Percentiles rank a stretch among this genome's conserved stretches.
Conservation (phyloP, 2,797 vertebrate species). For the Poecilia wingei region DNA sequence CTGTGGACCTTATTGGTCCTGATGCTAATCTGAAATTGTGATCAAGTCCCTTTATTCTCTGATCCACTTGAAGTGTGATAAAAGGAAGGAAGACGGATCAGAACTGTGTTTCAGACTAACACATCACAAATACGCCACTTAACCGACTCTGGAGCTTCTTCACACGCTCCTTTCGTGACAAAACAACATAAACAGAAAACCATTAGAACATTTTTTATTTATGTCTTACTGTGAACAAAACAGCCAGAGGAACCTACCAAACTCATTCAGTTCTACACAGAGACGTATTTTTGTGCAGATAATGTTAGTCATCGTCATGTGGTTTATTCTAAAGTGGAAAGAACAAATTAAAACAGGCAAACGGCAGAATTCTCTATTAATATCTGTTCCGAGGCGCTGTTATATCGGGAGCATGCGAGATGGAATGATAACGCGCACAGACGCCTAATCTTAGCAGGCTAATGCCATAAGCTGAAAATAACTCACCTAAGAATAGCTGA, state of each 20-base stretch:
- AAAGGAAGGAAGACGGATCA: constrained; percentile 42
- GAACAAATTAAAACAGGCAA: constrained; percentile 88
- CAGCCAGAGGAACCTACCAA: constrained; percentile 21
- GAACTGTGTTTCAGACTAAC: constrained; percentile 30
- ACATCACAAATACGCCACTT: constrained; percentile 11
- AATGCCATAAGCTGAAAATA: constrained; percentile 99
- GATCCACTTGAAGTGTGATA: constrained; percentile 35
- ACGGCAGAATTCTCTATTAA: constrained; percentile 91
- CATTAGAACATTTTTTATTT: background rate
- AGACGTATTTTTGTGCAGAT: constrained; percentile 34
- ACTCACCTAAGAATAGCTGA: constrained; percentile 99
- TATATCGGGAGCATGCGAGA: constrained; percentile 94
- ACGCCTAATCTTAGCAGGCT: constrained; percentile 98
- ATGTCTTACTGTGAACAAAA: constrained; percentile 11
- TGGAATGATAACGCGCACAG: constrained; percentile 95
- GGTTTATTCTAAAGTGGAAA: constrained; percentile 59
- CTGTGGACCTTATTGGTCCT: constrained; percentile 42
- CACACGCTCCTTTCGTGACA: background rate
- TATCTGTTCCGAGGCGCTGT: constrained; percentile 91
- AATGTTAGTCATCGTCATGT: constrained; percentile 57
- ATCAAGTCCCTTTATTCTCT: constrained; percentile 24
- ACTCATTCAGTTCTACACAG: constrained; percentile 28
- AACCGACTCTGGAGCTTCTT: background rate
- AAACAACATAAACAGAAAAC: background rate
- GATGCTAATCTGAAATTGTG: constrained; percentile 41